These are phyloP conservation scores for Tipula confusa DNA, from an alignment of 2,888 invertebrate species.

Conservation along the genomic window DNA sequence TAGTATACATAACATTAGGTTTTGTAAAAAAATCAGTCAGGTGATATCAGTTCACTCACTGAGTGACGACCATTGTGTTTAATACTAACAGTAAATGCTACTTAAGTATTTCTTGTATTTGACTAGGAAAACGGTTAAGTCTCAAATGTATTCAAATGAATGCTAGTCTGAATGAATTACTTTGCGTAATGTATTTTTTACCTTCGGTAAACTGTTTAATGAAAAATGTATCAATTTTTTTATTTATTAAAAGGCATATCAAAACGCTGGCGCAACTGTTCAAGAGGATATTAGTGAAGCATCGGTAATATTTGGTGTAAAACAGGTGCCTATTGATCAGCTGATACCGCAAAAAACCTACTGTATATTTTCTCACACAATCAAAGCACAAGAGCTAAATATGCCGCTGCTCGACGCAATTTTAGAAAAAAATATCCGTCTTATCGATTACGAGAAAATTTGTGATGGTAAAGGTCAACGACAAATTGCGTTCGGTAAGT, in stretches of 20 bases:
- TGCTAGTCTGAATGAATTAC: too few relatives aligned
- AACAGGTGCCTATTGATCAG: slow-evolving; percentile 76
- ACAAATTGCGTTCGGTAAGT: slow-evolving; percentile 97
- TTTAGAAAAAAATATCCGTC: slow-evolving; percentile 90
- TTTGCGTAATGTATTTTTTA: too few relatives aligned
- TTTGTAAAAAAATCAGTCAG: too few relatives aligned
- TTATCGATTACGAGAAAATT: slow-evolving; percentile 96
- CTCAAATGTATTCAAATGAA: too few relatives aligned
- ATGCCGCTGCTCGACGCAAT: slow-evolving; percentile 96
- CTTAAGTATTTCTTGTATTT: too few relatives aligned
- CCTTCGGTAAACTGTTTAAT: too few relatives aligned
- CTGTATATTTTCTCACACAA: slow-evolving; percentile 98
- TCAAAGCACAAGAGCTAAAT: slow-evolving; percentile 97
- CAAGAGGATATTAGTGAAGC: slow-evolving; percentile 97
- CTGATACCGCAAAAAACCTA: slow-evolving; percentile 96
- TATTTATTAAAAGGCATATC: slow-evolving; percentile 64
- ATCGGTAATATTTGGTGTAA: slow-evolving; percentile 94
- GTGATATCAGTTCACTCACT: too few relatives aligned
- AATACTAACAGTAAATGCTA: too few relatives aligned
- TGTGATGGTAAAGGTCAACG: slow-evolving; percentile 84
- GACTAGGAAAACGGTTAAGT: too few relatives aligned
- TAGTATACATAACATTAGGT: too few relatives aligned
- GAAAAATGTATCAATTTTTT: too few relatives aligned
- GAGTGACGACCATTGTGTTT: too few relatives aligned
- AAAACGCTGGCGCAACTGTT: slow-evolving; percentile 86